A percentile compares a stretch with the other conserved stretches of the same genome.
Conservation (phyloP, 2,113 vertebrate genomes). For the Malaclemys terrapin region DNA sequence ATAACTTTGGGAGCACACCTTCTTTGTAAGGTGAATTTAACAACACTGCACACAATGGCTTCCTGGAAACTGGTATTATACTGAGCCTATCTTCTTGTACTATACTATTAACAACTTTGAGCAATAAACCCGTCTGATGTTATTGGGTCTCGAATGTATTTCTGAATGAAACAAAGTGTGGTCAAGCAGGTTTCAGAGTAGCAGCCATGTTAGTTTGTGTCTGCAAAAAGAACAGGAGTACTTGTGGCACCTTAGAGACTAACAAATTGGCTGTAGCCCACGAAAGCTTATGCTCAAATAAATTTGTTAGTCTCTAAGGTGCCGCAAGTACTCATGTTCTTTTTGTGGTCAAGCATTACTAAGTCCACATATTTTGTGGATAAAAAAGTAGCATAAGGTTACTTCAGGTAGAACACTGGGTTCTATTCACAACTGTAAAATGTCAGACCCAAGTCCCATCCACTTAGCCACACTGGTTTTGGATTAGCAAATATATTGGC, state of each 20-base stretch:
- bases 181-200: not conserved
- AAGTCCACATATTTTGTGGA: not conserved
- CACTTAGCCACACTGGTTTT: not conserved
- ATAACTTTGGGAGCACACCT: not conserved
- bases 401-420: not conserved
- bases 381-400: not conserved
- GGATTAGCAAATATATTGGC: not conserved
- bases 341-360: not conserved
- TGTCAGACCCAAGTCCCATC: not conserved
- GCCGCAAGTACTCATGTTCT: too few species aligned
- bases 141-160: not conserved
- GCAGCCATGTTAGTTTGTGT: too few species aligned
- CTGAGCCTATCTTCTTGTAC: not conserved
- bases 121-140: not conserved
- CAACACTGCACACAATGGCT: not conserved
- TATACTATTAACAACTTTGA: not conserved
- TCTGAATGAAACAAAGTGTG: not conserved
- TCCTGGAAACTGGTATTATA: not conserved
- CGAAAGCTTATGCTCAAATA: too few species aligned
- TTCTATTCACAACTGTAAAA: not conserved
- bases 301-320: too few species aligned
- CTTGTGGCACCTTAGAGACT: too few species aligned
- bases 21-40: not conserved
- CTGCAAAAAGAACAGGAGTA: too few species aligned
- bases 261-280: too few species aligned